Evolutionary conservation across 2,113 vertebrate species (phyloP), one percentile per base, ranked within the genome.

Genomic region (Ophthalmolycus amberensis): DNA sequence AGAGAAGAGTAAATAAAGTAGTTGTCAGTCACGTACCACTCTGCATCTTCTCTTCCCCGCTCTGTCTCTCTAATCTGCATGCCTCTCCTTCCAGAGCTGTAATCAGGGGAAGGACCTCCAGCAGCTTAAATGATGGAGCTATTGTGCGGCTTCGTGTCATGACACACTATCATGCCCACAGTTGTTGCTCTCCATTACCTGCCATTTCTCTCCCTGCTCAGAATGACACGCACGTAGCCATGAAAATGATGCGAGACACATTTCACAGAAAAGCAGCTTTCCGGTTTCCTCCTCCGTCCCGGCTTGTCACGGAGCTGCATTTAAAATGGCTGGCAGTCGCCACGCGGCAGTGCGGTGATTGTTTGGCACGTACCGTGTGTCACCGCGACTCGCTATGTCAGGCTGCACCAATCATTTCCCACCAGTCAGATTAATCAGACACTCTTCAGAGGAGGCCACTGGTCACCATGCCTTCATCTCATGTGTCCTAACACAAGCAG

Each of bases 271-370:
- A 88, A 76, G 58, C 56, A 9, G 52, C 48, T 84, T 73, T 64
- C 66, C 58, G 6, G 58, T 85, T 73, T 77, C 78, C 56, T 78
- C 75, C 37, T 64, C 68, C 54, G 27, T 77, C 27, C 10, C 16
- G 0, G 59, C 66, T 65, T 60, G 77, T 86, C 85, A 60, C 1
- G 27, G 27, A 70, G 62, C 60, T 14, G 71, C 37, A 14, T 85
- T 88, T 76, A 73, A 89, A 88, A 89, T 69, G 79, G 83, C 84
- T 67, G 76, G 54, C 80, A 63, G 77, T 82, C 62, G 85, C 76
- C 79, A 11, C 25, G 25, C 66, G 38, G 75, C 54, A 37, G 70
- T 34, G 73, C 54, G 67, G 74, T 18, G 56, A 82, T 77, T 80
- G 83, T 67, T 67, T 68, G 54, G 44, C 40, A 18, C 59, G 62